Percentiles rank a stretch among this genome's conserved stretches.
These are phyloP conservation scores for Sylvilagus floridanus DNA, from an alignment of 2,797 vertebrate species.

Conservation along the genomic window DNA sequence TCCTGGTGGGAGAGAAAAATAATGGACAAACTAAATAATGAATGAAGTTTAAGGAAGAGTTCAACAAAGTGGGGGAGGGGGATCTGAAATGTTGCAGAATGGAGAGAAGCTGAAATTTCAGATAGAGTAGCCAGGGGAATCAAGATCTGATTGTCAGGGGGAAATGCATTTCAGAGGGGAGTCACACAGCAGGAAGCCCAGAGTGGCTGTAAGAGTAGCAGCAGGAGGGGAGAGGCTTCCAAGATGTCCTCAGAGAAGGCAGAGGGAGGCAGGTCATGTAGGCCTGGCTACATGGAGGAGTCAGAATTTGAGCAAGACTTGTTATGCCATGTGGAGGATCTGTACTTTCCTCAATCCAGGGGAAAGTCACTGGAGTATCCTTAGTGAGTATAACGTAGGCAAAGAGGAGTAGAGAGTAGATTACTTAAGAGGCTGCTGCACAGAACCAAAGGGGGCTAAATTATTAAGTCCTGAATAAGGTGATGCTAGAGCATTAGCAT, in stretches of 20 bases:
- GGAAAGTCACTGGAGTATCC: neutral
- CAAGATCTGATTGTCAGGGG: neutral
- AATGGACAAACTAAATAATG: neutral
- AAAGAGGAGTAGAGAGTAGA: neutral
- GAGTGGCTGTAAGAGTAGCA: neutral
- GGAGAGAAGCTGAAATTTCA: neutral
- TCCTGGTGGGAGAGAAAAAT: neutral
- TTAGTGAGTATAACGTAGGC: neutral
- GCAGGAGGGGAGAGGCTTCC: neutral
- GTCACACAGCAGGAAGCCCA: neutral
- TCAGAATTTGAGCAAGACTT: neutral
- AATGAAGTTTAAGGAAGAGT: neutral
- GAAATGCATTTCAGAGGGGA: neutral
- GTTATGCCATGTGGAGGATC: neutral
- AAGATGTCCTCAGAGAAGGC: neutral
- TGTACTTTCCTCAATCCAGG: neutral
- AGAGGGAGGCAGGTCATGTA: neutral
- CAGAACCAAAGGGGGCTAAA: neutral
- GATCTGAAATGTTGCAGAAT: neutral
- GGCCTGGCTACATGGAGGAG: neutral
- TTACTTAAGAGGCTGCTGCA: neutral
- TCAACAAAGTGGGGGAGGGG: neutral
- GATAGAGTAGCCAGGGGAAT: neutral
- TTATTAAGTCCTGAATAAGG: neutral
- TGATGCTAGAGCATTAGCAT: neutral